phyloP scores from a whole-genome alignment of 1,140 invertebrate genomes.

The Euura lappo region DNA sequence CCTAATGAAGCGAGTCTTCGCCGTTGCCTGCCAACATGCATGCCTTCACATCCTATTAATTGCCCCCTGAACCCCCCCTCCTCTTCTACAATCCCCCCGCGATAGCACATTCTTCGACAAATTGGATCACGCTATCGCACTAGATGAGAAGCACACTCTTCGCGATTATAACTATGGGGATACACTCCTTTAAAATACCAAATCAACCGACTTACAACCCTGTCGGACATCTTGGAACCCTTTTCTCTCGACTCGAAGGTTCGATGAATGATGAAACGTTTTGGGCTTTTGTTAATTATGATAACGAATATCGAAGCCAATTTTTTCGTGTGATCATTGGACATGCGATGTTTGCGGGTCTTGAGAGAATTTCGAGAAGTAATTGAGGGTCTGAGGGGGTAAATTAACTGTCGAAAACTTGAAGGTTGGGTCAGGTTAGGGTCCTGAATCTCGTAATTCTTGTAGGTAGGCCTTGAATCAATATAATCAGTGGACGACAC shows the following conservation, averaged over 20 bases:
- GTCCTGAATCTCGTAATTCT: constrained; percentile 40
- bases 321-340: too few species aligned
- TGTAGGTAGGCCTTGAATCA: constrained; percentile 44
- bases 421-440: constrained; percentile 52
- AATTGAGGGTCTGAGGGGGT: not conserved
- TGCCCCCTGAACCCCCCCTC: constrained; percentile 34
- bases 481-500: constrained; percentile 43
- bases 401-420: constrained; percentile 24
- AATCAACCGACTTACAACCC: too few species aligned
- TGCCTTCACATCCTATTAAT: constrained; percentile 57
- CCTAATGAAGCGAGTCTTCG: constrained; percentile 54
- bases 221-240: too few species aligned
- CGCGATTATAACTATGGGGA: too few species aligned
- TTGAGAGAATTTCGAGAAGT: too few species aligned
- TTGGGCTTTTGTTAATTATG: too few species aligned
- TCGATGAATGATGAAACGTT: too few species aligned
- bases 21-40: constrained; percentile 46
- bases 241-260: too few species aligned
- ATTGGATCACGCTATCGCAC: constrained; percentile 56
- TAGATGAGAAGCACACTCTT: not conserved
- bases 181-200: too few species aligned
- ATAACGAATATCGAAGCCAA: too few species aligned
- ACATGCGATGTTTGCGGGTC: too few species aligned
- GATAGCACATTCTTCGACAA: constrained; percentile 57
- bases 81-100: constrained; percentile 32